Conservation (phyloP, 2,113 vertebrate species). For the Rhabdornis inornatus region DNA sequence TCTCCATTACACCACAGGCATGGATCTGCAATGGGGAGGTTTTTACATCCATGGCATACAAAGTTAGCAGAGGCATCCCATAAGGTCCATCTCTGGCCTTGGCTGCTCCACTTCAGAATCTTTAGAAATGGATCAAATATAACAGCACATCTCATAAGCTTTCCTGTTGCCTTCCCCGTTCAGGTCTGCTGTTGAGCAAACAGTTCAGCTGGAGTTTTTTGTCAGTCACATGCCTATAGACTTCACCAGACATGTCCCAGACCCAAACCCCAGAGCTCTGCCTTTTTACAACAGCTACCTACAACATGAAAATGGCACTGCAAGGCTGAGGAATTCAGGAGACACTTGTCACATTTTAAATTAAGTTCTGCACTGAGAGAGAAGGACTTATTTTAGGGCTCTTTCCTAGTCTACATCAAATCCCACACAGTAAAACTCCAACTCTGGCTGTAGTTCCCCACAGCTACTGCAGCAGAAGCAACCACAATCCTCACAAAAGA, state of each 20-base stretch:
- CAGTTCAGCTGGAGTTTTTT: not conserved
- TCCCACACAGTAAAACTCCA: not conserved
- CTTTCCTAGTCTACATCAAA: not conserved
- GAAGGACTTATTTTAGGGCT: not conserved
- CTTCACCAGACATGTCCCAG: not conserved
- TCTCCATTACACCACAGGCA: not conserved
- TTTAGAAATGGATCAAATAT: not conserved
- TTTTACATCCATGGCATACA: not conserved
- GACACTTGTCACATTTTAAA: not conserved
- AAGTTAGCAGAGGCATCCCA: not conserved
- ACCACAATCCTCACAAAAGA: not conserved
- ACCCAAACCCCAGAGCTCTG: not conserved
- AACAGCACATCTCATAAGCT: not conserved
- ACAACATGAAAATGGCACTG: not conserved
- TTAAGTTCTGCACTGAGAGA: not conserved
- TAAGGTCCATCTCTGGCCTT: not conserved
- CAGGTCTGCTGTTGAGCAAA: not conserved
- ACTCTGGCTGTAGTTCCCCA: not conserved
- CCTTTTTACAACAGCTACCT: not conserved
- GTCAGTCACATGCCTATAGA: not conserved
- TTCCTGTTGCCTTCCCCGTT: rapidly evolving
- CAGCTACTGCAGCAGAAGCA: not conserved
- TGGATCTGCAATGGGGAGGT: not conserved
- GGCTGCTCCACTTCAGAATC: not conserved
- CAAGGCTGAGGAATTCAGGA: not conserved